These are phyloP conservation scores for Todiramphus chloris DNA, from an alignment of 2,113 vertebrate species.

Conservation along the genomic window DNA sequence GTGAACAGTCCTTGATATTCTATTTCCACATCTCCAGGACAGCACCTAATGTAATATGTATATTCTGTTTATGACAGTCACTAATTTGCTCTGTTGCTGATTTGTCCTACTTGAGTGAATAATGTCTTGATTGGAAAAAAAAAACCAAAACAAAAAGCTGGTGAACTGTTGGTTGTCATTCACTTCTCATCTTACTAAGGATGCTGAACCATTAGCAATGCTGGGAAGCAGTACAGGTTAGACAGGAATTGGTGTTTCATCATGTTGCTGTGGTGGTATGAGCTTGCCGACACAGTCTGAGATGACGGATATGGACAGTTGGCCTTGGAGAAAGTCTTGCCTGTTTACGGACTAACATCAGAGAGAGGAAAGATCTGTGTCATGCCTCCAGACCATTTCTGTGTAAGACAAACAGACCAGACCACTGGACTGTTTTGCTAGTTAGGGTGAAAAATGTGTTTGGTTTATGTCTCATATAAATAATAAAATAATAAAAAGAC, in stretches of 20 bases:
- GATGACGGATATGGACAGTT: not conserved
- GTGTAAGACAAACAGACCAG: not conserved
- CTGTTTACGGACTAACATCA: not conserved
- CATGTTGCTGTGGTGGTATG: not conserved
- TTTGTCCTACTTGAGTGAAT: not conserved
- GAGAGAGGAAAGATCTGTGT: slow-evolving; percentile 4
- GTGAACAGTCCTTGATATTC: not conserved
- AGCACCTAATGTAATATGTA: not conserved
- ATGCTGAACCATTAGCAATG: not conserved
- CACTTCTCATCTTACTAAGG: not conserved
- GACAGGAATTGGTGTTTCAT: not conserved
- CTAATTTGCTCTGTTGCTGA: not conserved
- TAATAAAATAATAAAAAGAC: slow-evolving; percentile 46
- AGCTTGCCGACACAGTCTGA: not conserved
- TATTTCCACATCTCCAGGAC: not conserved
- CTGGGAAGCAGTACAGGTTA: not conserved
- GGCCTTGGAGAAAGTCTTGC: slow-evolving; percentile 9
- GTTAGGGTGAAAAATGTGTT: slow-evolving; percentile 16
- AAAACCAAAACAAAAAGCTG: too few relatives aligned
- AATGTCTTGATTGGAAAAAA: not conserved
- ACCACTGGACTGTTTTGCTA: not conserved
- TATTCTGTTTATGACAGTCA: not conserved
- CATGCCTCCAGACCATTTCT: not conserved
- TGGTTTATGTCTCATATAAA: slow-evolving; percentile 53
- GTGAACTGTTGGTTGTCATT: not conserved